phyloP scores from a whole-genome alignment of 2,113 vertebrate genomes.

The Arenaria interpres region DNA sequence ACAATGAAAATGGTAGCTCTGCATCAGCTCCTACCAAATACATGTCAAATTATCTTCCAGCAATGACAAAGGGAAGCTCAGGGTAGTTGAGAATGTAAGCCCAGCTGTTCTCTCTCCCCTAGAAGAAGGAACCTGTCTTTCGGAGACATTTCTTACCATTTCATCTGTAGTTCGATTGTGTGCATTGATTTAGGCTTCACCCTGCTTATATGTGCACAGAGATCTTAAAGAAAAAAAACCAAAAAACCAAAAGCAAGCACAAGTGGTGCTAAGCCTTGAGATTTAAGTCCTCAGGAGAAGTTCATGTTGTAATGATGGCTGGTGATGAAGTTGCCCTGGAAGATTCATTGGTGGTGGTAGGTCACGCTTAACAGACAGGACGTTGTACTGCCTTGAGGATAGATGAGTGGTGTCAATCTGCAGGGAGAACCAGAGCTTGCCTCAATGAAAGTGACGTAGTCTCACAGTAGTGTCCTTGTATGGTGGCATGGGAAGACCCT shows the following conservation, averaged over 20 bases:
- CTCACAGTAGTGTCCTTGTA: not conserved
- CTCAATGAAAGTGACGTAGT: not conserved
- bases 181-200: not conserved
- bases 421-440: not conserved
- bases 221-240: not conserved
- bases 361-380: not conserved
- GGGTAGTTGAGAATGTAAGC: not conserved
- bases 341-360: not conserved
- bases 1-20: not conserved
- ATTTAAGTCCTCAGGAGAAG: not conserved
- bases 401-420: not conserved
- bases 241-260: not conserved
- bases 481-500: not conserved
- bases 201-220: not conserved
- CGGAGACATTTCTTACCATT: not conserved
- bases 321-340: not conserved
- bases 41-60: not conserved
- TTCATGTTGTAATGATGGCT: accelerated
- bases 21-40: not conserved
- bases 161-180: not conserved
- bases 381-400: not conserved
- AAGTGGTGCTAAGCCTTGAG: not conserved
- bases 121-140: not conserved
- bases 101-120: not conserved
- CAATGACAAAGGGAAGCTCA: not conserved